phyloP scores from a whole-genome alignment of 2,113 vertebrate genomes.

The Thamnophis sirtalis region DNA sequence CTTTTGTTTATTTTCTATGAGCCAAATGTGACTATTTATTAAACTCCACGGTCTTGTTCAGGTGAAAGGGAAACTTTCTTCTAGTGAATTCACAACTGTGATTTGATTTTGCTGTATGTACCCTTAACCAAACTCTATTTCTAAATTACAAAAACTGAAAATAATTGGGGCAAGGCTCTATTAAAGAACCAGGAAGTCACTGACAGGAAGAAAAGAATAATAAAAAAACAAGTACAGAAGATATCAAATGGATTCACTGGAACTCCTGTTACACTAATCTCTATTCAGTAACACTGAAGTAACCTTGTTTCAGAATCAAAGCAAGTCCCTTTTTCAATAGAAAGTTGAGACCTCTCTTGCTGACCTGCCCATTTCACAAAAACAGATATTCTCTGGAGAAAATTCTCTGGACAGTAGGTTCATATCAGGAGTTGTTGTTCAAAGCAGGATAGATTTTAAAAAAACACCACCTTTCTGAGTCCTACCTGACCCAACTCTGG shows the following conservation, averaged over 20 bases:
- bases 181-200: slow-evolving; percentile 36
- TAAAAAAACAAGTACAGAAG: not conserved
- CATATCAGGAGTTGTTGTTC: not conserved
- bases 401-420: not conserved
- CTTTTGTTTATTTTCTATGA: fast-evolving
- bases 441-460: not conserved
- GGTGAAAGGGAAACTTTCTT: fast-evolving
- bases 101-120: not conserved
- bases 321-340: not conserved
- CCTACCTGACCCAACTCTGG: not conserved
- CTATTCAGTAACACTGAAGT: not conserved
- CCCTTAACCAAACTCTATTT: fast-evolving
- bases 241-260: not conserved
- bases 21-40: fast-evolving
- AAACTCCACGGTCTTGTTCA: fast-evolving
- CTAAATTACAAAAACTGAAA: not conserved
- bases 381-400: not conserved
- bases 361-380: not conserved
- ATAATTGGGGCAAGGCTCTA: fast-evolving
- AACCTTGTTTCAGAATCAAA: not conserved
- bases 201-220: not conserved
- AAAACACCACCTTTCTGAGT: not conserved
- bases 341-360: not conserved
- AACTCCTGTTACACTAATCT: not conserved
- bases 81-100: not conserved